phyloP scores from a whole-genome alignment of 2,113 vertebrate genomes.

The Dunckerocampus dactyliophorus region DNA sequence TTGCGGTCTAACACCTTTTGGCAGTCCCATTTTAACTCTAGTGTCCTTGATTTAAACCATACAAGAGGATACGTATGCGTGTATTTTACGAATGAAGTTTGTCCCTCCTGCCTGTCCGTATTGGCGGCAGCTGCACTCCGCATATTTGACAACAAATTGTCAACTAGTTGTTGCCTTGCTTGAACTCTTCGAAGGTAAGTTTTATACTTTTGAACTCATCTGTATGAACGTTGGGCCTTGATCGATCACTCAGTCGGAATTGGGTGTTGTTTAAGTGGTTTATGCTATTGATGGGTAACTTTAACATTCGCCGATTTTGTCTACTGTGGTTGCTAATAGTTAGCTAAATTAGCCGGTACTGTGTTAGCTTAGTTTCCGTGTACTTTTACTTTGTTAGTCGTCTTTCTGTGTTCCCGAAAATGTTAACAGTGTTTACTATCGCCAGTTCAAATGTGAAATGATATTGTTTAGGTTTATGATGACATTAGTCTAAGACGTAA shows the following conservation, averaged over 20 bases:
- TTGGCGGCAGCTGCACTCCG: constrained; percentile 9
- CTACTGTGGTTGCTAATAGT: not conserved
- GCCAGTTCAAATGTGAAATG: too few species aligned
- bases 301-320: not conserved
- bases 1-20: too few species aligned
- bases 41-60: too few species aligned
- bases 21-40: too few species aligned
- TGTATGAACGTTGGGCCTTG: not conserved
- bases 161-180: too few species aligned
- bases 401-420: not conserved
- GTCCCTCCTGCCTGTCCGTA: constrained; percentile 3
- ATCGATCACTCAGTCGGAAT: too few species aligned
- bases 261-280: not conserved
- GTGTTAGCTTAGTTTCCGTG: not conserved
- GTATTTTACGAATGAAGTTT: not conserved
- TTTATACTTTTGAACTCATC: not conserved
- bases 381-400: not conserved
- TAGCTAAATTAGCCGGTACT: not conserved
- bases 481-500: not conserved
- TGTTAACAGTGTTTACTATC: not conserved
- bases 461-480: too few species aligned
- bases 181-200: not conserved
- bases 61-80: too few species aligned
- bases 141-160: not conserved
- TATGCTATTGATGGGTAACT: not conserved